A percentile compares a stretch with the other conserved stretches of the same genome.
Evolutionary conservation across 2,888 invertebrate species (phyloP).

Genomic region (Amphipyra berbera): DNA sequence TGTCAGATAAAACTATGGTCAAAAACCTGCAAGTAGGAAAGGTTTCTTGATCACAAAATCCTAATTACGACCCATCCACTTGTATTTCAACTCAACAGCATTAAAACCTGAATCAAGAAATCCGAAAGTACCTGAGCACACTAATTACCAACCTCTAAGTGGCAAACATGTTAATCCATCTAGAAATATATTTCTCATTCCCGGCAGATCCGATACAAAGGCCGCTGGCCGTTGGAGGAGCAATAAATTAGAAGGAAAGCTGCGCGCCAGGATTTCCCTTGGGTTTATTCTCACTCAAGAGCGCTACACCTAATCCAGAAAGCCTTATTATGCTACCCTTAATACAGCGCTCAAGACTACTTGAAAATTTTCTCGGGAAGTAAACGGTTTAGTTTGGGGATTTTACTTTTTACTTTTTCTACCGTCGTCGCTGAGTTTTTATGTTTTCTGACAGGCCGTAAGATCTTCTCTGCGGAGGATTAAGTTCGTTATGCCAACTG

Average conservation of each 20-base stretch:
- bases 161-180: slow-evolving; percentile 86
- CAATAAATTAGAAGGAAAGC: slow-evolving; percentile 89
- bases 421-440: slow-evolving; percentile 63
- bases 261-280: slow-evolving; percentile 89
- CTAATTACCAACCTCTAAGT: slow-evolving; percentile 82
- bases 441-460: slow-evolving; percentile 52
- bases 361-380: slow-evolving; percentile 87
- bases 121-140: slow-evolving; percentile 69
- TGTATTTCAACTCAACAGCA: slow-evolving; percentile 11
- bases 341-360: slow-evolving; percentile 89
- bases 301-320: slow-evolving; percentile 89
- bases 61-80: background rate
- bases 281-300: slow-evolving; percentile 90
- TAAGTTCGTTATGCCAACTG: slow-evolving; percentile 30
- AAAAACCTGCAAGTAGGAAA: background rate
- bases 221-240: slow-evolving; percentile 87
- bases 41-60: background rate
- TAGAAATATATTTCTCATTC: slow-evolving; percentile 87
- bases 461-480: slow-evolving; percentile 27
- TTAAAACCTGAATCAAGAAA: slow-evolving; percentile 19
- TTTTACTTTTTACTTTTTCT: slow-evolving; percentile 60
- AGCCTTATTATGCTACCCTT: slow-evolving; percentile 90
- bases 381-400: slow-evolving; percentile 79
- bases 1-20: background rate
- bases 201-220: slow-evolving; percentile 87